These are phyloP conservation scores for Ormia ochracea DNA, from an alignment of 2,888 invertebrate species.

Conservation along the genomic window DNA sequence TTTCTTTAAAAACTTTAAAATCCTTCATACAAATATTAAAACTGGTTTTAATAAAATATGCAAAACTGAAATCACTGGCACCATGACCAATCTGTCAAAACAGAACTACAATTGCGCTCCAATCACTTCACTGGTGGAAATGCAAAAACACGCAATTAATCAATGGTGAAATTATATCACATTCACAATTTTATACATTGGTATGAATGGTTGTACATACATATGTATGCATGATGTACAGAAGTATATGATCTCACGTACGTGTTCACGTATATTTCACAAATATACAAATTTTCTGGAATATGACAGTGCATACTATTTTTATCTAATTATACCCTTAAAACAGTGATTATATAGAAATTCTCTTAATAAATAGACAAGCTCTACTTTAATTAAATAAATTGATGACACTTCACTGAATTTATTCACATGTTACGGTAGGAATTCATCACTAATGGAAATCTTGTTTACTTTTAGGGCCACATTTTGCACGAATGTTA, in stretches of 20 bases:
- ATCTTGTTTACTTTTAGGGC: slow-evolving; percentile 40
- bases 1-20: too few relatives aligned
- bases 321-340: background rate
- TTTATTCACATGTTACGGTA: slow-evolving; percentile 3
- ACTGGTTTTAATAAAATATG: too few relatives aligned
- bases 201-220: too few relatives aligned
- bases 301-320: background rate
- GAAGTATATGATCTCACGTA: too few relatives aligned
- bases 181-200: background rate
- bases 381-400: too few relatives aligned
- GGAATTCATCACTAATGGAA: slow-evolving; percentile 34
- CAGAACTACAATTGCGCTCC: background rate
- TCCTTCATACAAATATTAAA: too few relatives aligned
- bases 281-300: slow-evolving; percentile 24
- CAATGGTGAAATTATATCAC: slow-evolving; percentile 43
- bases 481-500: slow-evolving; percentile 14
- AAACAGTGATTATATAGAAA: background rate
- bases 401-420: background rate
- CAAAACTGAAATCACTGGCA: background rate
- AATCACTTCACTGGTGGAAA: slow-evolving; percentile 26
- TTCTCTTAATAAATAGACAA: background rate
- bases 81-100: background rate
- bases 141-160: slow-evolving; percentile 27
- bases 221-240: too few relatives aligned
- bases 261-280: background rate